Base-by-base conservation (phyloP, 2,888 invertebrate genomes). In the Melieria picta region DNA sequence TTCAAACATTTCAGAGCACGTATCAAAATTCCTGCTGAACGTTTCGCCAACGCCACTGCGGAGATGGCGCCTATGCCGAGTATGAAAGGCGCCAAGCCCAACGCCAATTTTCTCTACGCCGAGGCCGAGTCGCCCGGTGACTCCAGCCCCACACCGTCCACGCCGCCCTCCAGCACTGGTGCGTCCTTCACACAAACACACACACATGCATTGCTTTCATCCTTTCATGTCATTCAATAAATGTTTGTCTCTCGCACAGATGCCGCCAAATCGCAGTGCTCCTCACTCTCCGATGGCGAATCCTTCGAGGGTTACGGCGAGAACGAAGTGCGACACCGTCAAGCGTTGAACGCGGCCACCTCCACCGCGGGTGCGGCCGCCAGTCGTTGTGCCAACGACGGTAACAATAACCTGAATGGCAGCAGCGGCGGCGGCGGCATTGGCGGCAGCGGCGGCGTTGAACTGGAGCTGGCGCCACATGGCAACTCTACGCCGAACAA, bases 241-340 rank as follows among this genome's bases (percentile, higher is more conserved):
- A n/a, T 43, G 6, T 52, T 61, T 10, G 43, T 52, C 42, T 47
- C 46, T 62, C 67, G 57, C 46, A 69, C 77, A 76, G 87, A 84
- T 74, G 84, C 84, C 30, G 84, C 85, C 58, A 87, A 87, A 81
- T 87, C 87, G 46, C 86, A 88, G 76, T 88, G 88, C 47, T 88
- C 85, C 72, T 89, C 89, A 71, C 89, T 93, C 77, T 93, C 93
- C 5, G 94, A 94, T 81, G 92, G 91, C 10, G 94, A 94, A 85
- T 94, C 92, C 86, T 94, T 92, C 87, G 94, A 94, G 84, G 94
- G 94, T 85, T 92, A 91, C 81, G 93, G 93, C 2, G 92, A 93
- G 83, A 89, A 88, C 71, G 91, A 82, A 67, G 80, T 78, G 57
- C 76, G 78, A 46, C 64, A 65, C 52, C 72, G 73, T 60, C 75